These are phyloP conservation scores for Notamacropus eugenii DNA, from an alignment of 2,797 vertebrate genomes.

Conservation along the genomic window DNA sequence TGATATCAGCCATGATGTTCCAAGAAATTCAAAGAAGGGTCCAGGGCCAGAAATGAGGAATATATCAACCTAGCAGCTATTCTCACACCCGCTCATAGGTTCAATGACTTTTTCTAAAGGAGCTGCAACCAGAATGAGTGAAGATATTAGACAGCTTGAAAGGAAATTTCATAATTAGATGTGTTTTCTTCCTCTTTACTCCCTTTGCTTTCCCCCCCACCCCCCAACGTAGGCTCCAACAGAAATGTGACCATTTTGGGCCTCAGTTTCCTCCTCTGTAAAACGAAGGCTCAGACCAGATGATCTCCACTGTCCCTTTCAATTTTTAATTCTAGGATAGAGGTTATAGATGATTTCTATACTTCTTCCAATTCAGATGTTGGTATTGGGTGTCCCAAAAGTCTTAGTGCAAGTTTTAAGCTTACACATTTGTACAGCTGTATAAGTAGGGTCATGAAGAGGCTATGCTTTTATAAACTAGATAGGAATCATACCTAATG, in stretches of 20 bases:
- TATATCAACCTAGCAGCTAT: not conserved
- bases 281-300: not conserved
- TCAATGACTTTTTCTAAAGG: not conserved
- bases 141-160: not conserved
- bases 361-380: not conserved
- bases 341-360: not conserved
- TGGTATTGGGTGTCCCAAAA: not conserved
- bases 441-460: not conserved
- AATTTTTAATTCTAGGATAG: not conserved
- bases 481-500: not conserved
- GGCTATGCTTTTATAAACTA: not conserved
- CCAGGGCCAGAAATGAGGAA: not conserved
- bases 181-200: not conserved
- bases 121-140: not conserved
- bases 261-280: not conserved
- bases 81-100: not conserved
- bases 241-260: not conserved
- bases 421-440: not conserved
- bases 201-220: too few species aligned
- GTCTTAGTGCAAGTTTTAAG: not conserved
- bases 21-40: not conserved
- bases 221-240: not conserved
- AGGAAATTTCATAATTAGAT: not conserved
- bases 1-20: not conserved
- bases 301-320: not conserved